A percentile compares a stretch with the other conserved stretches of the same genome.
Evolutionary conservation across 1,140 invertebrate genomes (phyloP).

Genomic region (Drepana arcuata): DNA sequence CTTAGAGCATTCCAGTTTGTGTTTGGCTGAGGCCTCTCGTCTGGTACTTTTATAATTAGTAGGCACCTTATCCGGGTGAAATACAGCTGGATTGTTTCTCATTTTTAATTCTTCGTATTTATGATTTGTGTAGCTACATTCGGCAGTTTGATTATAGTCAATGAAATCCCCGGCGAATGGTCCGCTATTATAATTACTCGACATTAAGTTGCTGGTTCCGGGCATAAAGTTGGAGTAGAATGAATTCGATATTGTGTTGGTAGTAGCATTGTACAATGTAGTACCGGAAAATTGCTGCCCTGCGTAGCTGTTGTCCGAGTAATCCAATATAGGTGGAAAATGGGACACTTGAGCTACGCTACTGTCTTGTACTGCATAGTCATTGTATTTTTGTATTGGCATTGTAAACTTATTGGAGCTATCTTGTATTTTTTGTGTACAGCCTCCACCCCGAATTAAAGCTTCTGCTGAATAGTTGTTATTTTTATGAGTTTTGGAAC

Average conservation of each 20-base stretch:
- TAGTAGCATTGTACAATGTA: conserved; percentile 54
- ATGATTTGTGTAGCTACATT: conserved; percentile 58
- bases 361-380: conserved; percentile 43
- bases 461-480: conserved; percentile 63
- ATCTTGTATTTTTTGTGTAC: conserved; percentile 50
- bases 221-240: conserved; percentile 65
- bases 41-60: conserved; percentile 42
- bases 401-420: conserved; percentile 39
- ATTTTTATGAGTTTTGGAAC: conserved; percentile 45
- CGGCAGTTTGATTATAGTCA: conserved; percentile 53
- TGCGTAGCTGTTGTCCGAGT: conserved; percentile 50
- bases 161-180: conserved; percentile 57
- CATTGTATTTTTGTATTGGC: conserved; percentile 46
- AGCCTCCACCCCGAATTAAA: conserved; percentile 50
- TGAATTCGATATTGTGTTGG: conserved; percentile 61
- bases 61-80: conserved; percentile 42
- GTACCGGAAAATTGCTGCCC: conserved; percentile 58
- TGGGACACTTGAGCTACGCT: conserved; percentile 60
- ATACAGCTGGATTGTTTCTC: conserved; percentile 36
- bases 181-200: conserved; percentile 42
- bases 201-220: conserved; percentile 47
- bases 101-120: conserved; percentile 60
- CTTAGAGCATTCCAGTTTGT: conserved; percentile 62
- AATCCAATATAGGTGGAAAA: conserved; percentile 59
- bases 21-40: conserved; percentile 51